Percentiles rank a stretch among this genome's conserved stretches.
Evolutionary conservation across 2,113 vertebrate genomes (phyloP).

Genomic region (Oreochromis niloticus): DNA sequence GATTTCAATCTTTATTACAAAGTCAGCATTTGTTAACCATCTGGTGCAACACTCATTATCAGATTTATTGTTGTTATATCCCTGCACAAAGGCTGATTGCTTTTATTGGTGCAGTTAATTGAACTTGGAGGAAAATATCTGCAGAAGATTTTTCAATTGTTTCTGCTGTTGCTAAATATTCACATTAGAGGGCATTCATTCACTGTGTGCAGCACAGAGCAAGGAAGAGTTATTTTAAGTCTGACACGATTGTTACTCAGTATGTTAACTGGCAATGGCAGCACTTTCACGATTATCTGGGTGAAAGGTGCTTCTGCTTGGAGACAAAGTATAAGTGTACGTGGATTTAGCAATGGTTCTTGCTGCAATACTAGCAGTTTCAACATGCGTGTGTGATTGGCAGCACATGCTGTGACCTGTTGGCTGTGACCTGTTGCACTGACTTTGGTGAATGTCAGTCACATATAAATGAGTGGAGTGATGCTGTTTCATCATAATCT

Average conservation of each 20-base stretch:
- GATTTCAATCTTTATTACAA: background rate
- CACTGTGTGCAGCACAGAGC: background rate
- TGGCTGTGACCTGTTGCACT: constrained; percentile 38
- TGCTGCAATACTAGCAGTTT: constrained; percentile 24
- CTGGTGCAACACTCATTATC: background rate
- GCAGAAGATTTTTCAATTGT: background rate
- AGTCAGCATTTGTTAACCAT: background rate
- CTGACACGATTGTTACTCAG: background rate
- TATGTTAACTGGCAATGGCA: background rate
- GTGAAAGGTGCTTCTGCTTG: background rate
- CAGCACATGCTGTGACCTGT: background rate
- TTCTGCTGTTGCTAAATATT: background rate
- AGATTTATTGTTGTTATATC: background rate
- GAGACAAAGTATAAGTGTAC: background rate
- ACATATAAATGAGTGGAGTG: constrained; percentile 28
- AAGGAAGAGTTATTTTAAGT: background rate
- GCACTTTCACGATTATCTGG: background rate
- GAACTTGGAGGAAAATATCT: background rate
- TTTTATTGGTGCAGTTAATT: background rate
- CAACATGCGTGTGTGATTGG: constrained; percentile 4
- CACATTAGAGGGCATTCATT: constrained; percentile 24
- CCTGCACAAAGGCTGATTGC: background rate
- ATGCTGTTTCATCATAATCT: background rate
- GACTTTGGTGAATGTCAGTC: background rate
- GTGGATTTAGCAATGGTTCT: background rate